phyloP scores from a whole-genome alignment of 2,888 invertebrate species.

The Thumatha senex region DNA sequence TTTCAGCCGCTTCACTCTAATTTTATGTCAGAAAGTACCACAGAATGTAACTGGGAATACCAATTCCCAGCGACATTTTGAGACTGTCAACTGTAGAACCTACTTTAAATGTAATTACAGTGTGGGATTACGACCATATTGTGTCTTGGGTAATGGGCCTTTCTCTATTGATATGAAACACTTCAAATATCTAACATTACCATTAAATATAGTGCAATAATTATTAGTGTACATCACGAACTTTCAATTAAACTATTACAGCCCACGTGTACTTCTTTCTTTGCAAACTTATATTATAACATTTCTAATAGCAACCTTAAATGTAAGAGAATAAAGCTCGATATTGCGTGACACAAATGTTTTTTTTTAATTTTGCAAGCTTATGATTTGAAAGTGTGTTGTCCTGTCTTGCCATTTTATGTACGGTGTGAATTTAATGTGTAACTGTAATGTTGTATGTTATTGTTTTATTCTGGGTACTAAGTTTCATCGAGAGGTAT shows the following conservation, averaged over 20 bases:
- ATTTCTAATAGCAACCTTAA: not conserved
- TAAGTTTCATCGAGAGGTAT: slow-evolving; percentile 20
- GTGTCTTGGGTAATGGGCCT: slow-evolving; percentile 6
- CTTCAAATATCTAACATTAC: slow-evolving; percentile 19
- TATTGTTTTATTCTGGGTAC: slow-evolving; percentile 16
- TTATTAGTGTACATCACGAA: slow-evolving; percentile 40
- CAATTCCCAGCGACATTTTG: too few relatives aligned
- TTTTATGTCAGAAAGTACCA: not conserved
- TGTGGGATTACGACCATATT: slow-evolving; percentile 8
- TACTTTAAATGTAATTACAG: not conserved
- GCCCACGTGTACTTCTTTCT: slow-evolving; percentile 42
- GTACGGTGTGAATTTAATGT: slow-evolving; percentile 38
- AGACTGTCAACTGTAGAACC: too few relatives aligned
- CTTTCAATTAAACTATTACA: slow-evolving; percentile 36
- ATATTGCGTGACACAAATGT: slow-evolving; percentile 1
- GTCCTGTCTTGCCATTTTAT: slow-evolving; percentile 41
- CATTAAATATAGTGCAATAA: slow-evolving; percentile 36
- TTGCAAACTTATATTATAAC: slow-evolving; percentile 8
- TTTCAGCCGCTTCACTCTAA: too few relatives aligned
- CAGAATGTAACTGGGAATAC: too few relatives aligned
- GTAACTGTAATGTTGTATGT: slow-evolving; percentile 28
- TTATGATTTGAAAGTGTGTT: slow-evolving; percentile 25
- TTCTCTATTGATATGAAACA: slow-evolving; percentile 9
- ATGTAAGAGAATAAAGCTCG: not conserved
- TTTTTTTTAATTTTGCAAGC: slow-evolving; percentile 4